These are phyloP conservation scores for Pseudonaja textilis DNA, from an alignment of 2,113 vertebrate species.

Conservation along the genomic window DNA sequence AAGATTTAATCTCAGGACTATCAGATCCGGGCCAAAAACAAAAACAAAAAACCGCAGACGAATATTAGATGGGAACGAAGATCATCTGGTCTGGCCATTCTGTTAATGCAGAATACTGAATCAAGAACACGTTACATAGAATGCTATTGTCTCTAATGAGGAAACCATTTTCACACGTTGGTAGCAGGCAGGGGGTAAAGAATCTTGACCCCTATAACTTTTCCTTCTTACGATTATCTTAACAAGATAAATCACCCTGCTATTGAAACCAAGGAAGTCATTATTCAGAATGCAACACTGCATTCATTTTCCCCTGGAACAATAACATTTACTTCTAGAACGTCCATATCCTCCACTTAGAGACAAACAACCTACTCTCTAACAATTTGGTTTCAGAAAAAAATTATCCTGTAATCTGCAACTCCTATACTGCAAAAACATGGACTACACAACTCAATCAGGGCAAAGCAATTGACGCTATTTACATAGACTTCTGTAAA, in stretches of 20 bases:
- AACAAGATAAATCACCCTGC: background rate
- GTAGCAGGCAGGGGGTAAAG: background rate
- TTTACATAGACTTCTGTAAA: no score
- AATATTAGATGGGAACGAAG: background rate
- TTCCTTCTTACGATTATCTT: no score
- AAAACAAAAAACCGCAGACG: background rate
- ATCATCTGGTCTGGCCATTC: background rate
- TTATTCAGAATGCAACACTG: background rate
- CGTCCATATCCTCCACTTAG: background rate
- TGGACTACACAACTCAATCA: no score
- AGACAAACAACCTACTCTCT: no score
- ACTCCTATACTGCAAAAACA: no score
- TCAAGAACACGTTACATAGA: background rate
- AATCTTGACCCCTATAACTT: background rate
- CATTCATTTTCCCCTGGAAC: no score
- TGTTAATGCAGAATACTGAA: background rate
- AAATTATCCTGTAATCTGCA: no score
- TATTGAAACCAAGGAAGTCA: background rate
- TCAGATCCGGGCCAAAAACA: background rate
- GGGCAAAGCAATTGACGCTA: no score
- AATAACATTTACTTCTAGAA: background rate
- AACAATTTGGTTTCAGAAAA: no score
- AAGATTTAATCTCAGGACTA: background rate
- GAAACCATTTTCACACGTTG: background rate
- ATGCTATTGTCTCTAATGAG: background rate